These are phyloP conservation scores for Sorex araneus DNA, from an alignment of 2,113 vertebrate genomes.

Conservation along the genomic window DNA sequence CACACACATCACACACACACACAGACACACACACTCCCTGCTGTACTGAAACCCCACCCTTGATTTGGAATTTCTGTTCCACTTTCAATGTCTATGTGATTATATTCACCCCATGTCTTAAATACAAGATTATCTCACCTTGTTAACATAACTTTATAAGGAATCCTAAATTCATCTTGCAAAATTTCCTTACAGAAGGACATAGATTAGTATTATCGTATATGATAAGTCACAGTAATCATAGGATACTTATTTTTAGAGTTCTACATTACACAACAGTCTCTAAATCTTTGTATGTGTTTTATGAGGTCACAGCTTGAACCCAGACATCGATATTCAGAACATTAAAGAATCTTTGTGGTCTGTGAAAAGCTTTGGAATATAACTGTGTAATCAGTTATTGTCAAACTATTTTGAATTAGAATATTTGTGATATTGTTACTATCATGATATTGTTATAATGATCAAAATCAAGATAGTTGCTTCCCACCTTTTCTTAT, in stretches of 20 bases:
- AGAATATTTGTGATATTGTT: too few species aligned
- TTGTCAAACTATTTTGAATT: too few species aligned
- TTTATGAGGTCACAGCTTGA: neutral
- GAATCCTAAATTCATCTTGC: neutral
- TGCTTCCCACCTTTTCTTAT: too few species aligned
- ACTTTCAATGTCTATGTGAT: neutral
- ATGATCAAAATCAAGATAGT: too few species aligned
- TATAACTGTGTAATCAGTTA: too few species aligned
- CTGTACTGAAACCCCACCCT: too few species aligned
- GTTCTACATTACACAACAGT: neutral
- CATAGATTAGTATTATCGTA: neutral
- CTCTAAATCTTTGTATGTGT: neutral
- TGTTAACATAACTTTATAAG: neutral
- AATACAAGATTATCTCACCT: neutral
- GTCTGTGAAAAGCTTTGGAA: too few species aligned
- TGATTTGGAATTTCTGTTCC: too few species aligned
- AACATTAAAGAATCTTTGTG: neutral
- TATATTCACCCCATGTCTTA: neutral
- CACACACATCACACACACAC: too few species aligned
- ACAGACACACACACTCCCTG: too few species aligned
- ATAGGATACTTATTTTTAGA: neutral
- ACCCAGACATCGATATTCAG: neutral
- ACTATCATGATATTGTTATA: too few species aligned
- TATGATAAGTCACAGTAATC: neutral
- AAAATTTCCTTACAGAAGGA: neutral